Percentiles rank a stretch among this genome's conserved stretches.
Conservation (phyloP, 2,888 invertebrate species). For the Amphipyra berbera region DNA sequence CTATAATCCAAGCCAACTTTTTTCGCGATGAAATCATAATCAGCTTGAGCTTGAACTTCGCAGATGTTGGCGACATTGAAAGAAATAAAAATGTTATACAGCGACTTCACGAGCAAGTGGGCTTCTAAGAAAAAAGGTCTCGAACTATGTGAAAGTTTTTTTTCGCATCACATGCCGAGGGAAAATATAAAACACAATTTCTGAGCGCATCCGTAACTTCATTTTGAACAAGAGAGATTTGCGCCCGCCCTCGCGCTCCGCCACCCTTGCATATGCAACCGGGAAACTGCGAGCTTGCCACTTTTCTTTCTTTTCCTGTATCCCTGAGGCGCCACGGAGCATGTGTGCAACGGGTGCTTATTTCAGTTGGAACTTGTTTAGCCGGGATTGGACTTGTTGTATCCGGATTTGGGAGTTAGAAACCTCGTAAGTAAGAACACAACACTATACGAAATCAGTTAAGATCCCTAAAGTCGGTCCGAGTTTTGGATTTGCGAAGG, state of each 20-base stretch:
- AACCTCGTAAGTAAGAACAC: conserved; percentile 72
- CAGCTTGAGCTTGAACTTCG: conserved; percentile 32
- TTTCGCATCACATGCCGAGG: conserved; percentile 74
- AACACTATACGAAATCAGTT: conserved; percentile 66
- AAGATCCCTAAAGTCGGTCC: conserved; percentile 58
- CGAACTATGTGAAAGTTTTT: conserved; percentile 78
- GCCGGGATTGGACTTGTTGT: conserved; percentile 79
- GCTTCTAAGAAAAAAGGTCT: conserved; percentile 67
- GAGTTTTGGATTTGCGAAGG: conserved; percentile 36
- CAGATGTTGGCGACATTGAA: conserved; percentile 57
- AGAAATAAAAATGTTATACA: conserved; percentile 60
- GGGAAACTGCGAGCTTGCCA: conserved; percentile 70
- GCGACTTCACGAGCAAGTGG: conserved; percentile 54
- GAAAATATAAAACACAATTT: conserved; percentile 84
- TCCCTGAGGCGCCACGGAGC: conserved; percentile 79
- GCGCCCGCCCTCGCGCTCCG: conserved; percentile 63
- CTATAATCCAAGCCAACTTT: conserved; percentile 31
- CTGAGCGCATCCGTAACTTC: conserved; percentile 83
- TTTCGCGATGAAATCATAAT: conserved; percentile 39
- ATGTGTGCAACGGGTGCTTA: conserved; percentile 82
- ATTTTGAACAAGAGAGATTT: conserved; percentile 84
- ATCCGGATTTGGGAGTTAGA: conserved; percentile 78
- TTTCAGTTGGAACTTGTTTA: conserved; percentile 85
- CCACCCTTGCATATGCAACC: conserved; percentile 79
- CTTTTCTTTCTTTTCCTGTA: conserved; percentile 75